A percentile compares a stretch with the other conserved stretches of the same genome.
Evolutionary conservation across 1,140 invertebrate genomes (phyloP).

Genomic region (Drosophila nebulosa): DNA sequence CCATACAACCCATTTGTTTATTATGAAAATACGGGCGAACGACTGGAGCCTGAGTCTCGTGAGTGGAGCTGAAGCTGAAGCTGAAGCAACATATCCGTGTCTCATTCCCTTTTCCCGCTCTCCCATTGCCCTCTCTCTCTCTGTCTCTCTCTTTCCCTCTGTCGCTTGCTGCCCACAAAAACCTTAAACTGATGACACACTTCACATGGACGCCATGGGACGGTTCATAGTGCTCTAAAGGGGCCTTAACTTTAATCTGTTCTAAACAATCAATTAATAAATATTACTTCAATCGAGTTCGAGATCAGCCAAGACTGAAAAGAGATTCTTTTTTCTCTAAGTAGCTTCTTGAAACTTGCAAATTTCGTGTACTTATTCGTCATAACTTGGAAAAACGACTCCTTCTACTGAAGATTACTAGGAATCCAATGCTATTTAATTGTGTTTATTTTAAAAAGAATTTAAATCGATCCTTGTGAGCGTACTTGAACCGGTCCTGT

Average conservation of each 20-base stretch:
- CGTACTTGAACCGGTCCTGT: neutral
- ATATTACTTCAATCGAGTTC: too few relatives aligned
- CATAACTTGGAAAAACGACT: too few relatives aligned
- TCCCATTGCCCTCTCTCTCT: neutral
- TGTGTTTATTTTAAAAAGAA: too few relatives aligned
- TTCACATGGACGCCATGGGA: conserved; percentile 50
- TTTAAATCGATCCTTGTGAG: too few relatives aligned
- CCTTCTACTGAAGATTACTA: too few relatives aligned
- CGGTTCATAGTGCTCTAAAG: neutral
- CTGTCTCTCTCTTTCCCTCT: conserved; percentile 7
- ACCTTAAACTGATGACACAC: conserved; percentile 79
- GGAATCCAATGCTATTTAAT: too few relatives aligned
- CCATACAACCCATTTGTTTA: conserved; percentile 75
- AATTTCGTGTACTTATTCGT: too few relatives aligned
- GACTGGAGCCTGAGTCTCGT: conserved; percentile 6
- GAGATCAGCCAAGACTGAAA: too few relatives aligned
- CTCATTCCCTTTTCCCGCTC: neutral
- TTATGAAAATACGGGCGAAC: conserved; percentile 66
- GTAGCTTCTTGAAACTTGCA: too few relatives aligned
- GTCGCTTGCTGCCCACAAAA: conserved; percentile 64
- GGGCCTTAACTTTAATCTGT: neutral
- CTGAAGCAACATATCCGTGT: conserved; percentile 4
- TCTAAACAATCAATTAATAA: too few relatives aligned
- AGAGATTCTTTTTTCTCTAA: too few relatives aligned
- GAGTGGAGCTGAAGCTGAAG: conserved; percentile 16